Percentiles rank a stretch among this genome's conserved stretches.
These are phyloP conservation scores for Schrankia costaestrigalis DNA, from an alignment of 2,888 invertebrate genomes.

Conservation along the genomic window DNA sequence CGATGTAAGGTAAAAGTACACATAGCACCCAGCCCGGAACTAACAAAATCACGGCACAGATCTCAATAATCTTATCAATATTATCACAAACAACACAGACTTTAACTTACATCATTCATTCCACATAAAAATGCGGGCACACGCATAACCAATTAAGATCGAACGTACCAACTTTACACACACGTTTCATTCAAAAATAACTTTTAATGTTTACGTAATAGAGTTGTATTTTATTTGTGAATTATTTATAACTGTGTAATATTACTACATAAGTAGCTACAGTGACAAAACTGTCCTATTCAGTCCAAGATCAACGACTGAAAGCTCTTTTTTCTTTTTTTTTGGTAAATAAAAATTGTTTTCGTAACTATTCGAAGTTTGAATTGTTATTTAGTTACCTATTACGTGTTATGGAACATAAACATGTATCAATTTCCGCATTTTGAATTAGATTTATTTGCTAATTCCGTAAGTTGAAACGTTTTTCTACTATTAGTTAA, in stretches of 20 bases:
- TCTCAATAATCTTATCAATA: constrained; percentile 6
- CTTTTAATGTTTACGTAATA: constrained; percentile 18
- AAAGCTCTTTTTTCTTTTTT: too few species aligned
- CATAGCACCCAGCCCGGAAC: background rate
- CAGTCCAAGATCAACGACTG: constrained; percentile 44
- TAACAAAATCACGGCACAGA: constrained; percentile 1
- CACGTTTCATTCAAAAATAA: constrained; percentile 14
- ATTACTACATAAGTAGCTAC: constrained; percentile 28
- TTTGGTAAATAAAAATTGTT: constrained; percentile 22
- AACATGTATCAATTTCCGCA: constrained; percentile 25
- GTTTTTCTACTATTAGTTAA: too few species aligned
- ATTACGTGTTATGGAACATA: constrained; percentile 16
- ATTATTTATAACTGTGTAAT: constrained; percentile 32
- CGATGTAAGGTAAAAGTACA: background rate
- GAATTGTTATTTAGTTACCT: too few species aligned
- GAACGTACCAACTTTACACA: constrained; percentile 18
- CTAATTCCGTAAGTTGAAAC: background rate
- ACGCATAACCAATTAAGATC: constrained; percentile 35
- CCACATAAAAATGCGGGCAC: constrained; percentile 32
- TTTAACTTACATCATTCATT: constrained; percentile 15
- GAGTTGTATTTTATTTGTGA: constrained; percentile 17
- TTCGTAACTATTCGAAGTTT: constrained; percentile 22
- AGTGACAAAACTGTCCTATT: constrained; percentile 35
- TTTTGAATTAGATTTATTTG: constrained; percentile 10
- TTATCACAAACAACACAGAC: constrained; percentile 19